Evolutionary conservation across 2,113 vertebrate species (phyloP), one percentile per base, ranked within the genome.

Genomic region (Mustelus asterias): DNA sequence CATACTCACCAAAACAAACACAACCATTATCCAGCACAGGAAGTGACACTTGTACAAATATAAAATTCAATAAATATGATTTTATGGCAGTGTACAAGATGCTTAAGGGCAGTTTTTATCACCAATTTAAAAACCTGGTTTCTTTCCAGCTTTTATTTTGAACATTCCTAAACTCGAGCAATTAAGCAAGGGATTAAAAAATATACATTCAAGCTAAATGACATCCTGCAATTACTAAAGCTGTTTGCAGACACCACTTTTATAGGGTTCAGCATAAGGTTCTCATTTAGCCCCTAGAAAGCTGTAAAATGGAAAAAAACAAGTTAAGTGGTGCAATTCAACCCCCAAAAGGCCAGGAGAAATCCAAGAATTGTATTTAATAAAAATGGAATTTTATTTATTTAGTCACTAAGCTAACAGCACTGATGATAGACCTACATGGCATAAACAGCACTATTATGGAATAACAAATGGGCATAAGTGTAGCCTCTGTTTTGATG

Each of bases 41-140:
- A 83, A 83, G 80, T 83, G 80, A 83, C 37, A 44, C 16, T 83
- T 8, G 37, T 41, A 83, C 80, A 83, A 83, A 44, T 83, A 83
- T 20, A 83, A 83, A 83, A 83, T 83, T 83, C 80, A 41, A 83
- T 83, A 83, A 83, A 83, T 83, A 83, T 83, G 37, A 18, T 83
- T 83, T 83, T 83, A 83, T 83, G 41, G 80, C 80, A 20, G 18
- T 83, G 80, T 5, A 83, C 37, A 22, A 83, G 41, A 83, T 83
- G 37, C 80, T 83, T 41, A 83, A 83, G 80, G 80, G 18, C 80
- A 83, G 37, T 83, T 83, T 83, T 41, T 41, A 83, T 83, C n/a
- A 83, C 80, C 37, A 83, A 83, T 83, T 41, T 83, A 41, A 20
- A 83, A 41, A 83, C 3, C 78, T 41, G n/a, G n/a, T 83, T 83